These are phyloP conservation scores for Drosophila prolongata DNA, from an alignment of 2,888 invertebrate species.

Conservation along the genomic window DNA sequence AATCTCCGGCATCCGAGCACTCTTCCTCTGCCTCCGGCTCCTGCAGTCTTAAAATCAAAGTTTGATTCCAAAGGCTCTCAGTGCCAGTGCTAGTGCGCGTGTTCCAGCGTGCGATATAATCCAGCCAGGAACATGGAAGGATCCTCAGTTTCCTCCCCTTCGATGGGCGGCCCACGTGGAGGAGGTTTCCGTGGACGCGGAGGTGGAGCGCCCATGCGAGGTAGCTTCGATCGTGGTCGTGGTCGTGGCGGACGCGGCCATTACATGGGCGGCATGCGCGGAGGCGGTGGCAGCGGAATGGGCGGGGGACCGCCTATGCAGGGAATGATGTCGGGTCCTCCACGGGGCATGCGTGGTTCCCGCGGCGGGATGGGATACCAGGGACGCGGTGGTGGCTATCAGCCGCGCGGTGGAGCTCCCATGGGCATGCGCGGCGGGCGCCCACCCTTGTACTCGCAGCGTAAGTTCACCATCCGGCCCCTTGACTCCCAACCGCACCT, in stretches of 20 bases:
- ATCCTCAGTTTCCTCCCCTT: conserved; percentile 71
- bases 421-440: conserved; percentile 83
- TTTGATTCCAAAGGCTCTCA: conserved; percentile 34
- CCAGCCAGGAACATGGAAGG: conserved; percentile 71
- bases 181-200: conserved; percentile 83
- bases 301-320: conserved; percentile 80
- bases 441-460: conserved; percentile 82
- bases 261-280: conserved; percentile 81
- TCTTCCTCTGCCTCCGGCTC: conserved; percentile 14
- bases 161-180: conserved; percentile 78
- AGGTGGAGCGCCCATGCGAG: conserved; percentile 81
- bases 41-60: conserved; percentile 48
- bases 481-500: not conserved
- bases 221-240: conserved; percentile 83
- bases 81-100: conserved; percentile 31
- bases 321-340: conserved; percentile 77
- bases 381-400: conserved; percentile 79
- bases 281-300: conserved; percentile 69
- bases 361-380: conserved; percentile 81
- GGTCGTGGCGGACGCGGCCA: conserved; percentile 84
- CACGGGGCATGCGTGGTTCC: conserved; percentile 80
- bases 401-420: conserved; percentile 82
- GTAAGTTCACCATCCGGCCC: conserved; percentile 71
- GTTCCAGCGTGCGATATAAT: conserved; percentile 42
- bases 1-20: conserved; percentile 31